Conservation (phyloP, 2,113 vertebrate species). For the Geothlypis trichas region DNA sequence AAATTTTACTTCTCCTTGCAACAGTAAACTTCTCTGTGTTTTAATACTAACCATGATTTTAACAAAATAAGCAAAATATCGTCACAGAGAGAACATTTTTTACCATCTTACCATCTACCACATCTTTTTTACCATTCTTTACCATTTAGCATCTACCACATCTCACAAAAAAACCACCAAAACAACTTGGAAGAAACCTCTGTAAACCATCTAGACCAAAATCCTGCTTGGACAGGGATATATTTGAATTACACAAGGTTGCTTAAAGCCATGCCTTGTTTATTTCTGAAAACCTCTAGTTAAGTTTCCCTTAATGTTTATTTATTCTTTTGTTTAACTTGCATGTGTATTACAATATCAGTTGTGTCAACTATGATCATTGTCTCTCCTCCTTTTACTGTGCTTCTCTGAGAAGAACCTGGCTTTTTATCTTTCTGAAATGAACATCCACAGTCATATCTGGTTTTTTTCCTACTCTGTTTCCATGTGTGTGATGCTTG, state of each 20-base stretch:
- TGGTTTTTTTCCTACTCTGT: neutral
- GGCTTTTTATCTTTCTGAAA: neutral
- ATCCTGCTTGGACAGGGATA: neutral
- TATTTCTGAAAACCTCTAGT: neutral
- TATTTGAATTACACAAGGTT: neutral
- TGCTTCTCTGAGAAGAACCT: neutral
- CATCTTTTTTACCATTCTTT: neutral
- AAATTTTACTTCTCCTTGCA: neutral
- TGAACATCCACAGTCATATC: neutral
- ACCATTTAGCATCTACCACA: neutral
- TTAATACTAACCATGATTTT: neutral
- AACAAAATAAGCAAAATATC: neutral
- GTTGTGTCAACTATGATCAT: accelerated
- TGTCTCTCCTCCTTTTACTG: neutral
- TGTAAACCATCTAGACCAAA: neutral
- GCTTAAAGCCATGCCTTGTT: neutral
- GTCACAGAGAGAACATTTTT: neutral
- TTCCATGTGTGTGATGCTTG: neutral
- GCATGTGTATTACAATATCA: neutral
- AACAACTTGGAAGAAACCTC: neutral
- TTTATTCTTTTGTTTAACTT: neutral
- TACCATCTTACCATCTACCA: neutral
- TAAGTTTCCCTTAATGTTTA: neutral
- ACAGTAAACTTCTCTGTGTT: accelerated
- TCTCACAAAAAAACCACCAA: neutral